These are phyloP conservation scores for Sebastolobus altivelis DNA, from an alignment of 2,797 vertebrate species.

Conservation along the genomic window DNA sequence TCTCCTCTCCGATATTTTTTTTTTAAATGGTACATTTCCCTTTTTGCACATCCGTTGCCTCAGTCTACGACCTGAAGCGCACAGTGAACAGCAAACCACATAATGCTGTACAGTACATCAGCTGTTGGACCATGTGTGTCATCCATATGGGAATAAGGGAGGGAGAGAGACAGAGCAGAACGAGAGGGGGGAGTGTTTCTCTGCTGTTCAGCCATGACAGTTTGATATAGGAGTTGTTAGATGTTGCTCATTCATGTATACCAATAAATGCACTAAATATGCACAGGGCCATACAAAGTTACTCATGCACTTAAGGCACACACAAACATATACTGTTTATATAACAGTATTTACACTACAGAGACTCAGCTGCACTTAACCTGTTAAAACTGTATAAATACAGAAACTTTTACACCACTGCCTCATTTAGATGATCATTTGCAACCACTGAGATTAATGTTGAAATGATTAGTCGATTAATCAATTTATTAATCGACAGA, in stretches of 20 bases:
- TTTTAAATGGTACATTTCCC: slow-evolving; percentile 20
- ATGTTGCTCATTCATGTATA: slow-evolving; percentile 36
- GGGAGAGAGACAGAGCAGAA: neutral
- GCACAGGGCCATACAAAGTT: slow-evolving; percentile 23
- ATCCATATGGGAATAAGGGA: slow-evolving; percentile 39
- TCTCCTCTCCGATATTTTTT: neutral
- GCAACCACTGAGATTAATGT: neutral
- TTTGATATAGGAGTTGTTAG: slow-evolving; percentile 33
- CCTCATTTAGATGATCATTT: neutral
- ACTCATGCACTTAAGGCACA: slow-evolving; percentile 10
- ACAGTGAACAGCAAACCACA: slow-evolving; percentile 39
- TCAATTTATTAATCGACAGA: neutral
- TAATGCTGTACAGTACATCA: slow-evolving; percentile 47
- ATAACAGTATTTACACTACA: neutral
- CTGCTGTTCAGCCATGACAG: slow-evolving; percentile 18
- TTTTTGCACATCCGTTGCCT: slow-evolving; percentile 26
- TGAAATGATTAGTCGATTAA: neutral
- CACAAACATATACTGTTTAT: neutral
- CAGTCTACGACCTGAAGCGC: slow-evolving; percentile 24
- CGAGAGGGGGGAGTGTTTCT: neutral
- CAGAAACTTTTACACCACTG: neutral
- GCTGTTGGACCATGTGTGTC: slow-evolving; percentile 50
- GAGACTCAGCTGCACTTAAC: neutral
- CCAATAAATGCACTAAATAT: slow-evolving; percentile 29
- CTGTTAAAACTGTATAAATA: neutral